Base-by-base conservation (phyloP, 2,888 invertebrate species). In the Aporophyla nigra region DNA sequence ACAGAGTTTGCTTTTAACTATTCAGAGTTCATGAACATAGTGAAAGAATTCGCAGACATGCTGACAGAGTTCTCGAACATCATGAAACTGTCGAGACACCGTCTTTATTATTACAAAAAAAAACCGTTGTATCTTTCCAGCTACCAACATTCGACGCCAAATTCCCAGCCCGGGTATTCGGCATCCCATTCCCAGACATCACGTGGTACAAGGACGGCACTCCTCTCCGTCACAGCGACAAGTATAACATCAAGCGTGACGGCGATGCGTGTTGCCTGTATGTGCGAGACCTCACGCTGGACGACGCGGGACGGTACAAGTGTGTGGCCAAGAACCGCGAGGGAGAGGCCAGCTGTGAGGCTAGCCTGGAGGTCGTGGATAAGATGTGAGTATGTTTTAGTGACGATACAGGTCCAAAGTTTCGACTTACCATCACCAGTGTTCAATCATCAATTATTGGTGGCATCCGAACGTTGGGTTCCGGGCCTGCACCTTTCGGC, bases 171-270 rank as follows among this genome's bases (percentile, higher is more conserved):
- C 97, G 98, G 4, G 98, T 99, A 0, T 97, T 97, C 70, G 99
- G 99, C 14, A 97, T 98, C 6, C 99, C 99, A 0, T 97, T 97
- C 63, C 99, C 99, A 0, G 98, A 98, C 16, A 97, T 99, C 33
- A 96, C 97, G 0, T 99, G 99, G 99, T 98, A 97, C 95, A 98
- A 98, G 94, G 98, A 99, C 93, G 98, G 98, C 12, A 97, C 97
- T 75, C 98, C 97, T 0, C 97, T 99, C 27, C 93, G 95, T 1
- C 97, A 98, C 82, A 95, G 97, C 4, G 97, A 98, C 70, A 99
- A 98, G 92, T 98, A 98, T 92, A 97, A 97, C 82, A 97, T 99
- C 65, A 97, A 97, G 90, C 90, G 98, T 0, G 99, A 99, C 90
- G 98, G 98, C 0, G 99, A 99, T 91, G 97, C 98, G 21, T 98